Base-by-base conservation (phyloP, 2,888 invertebrate genomes). In the Drosophila atroscutellata region DNA sequence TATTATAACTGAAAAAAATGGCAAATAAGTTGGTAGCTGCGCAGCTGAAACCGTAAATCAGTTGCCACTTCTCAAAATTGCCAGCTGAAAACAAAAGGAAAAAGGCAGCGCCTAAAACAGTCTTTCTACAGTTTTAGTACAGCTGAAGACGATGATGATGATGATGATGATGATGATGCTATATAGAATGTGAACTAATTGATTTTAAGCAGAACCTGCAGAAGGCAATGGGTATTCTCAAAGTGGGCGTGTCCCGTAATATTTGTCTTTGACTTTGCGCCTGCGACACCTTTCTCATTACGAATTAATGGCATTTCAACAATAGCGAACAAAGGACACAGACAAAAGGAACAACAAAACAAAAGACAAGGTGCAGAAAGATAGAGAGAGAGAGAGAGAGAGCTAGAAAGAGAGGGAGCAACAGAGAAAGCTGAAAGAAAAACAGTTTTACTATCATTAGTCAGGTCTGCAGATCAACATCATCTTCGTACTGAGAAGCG, bases 261-360 rank as follows among this genome's bases (percentile, higher is more conserved):
- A 91, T 90, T 91, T 90, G 83, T 89, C 81, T 84, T 85, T 86
- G 86, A 86, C 89, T 86, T 78, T 75, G 67, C 72, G 57, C 54
- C 59, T 80, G 63, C 85, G 88, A 90, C 91, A 91, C 90, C 90
- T 91, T 91, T 89, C 89, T 82, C 83, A 90, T 90, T 89, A 90
- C 89, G 77, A 90, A 91, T 88, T 91, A 91, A 91, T 90, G 90
- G 86, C 74, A 90, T 88, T 78, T 82, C 63, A 34, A 50, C 57
- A 60, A 60, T 49, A 39, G 24, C 34, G 20, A 59, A 77, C 80
- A 80, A 89, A 72, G 67, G 77, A 63, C 60, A 26, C 47, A 75
- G 54, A 74, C 50, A 63, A 65, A 36, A 34, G 72, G 47, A 52
- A 74, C 72, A 64, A 71, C 70, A 80, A 70, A 72, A 70, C 67